Percentiles rank a stretch among this genome's conserved stretches.
Conservation (phyloP, 2,113 vertebrate species). For the Sylvilagus bachmani region DNA sequence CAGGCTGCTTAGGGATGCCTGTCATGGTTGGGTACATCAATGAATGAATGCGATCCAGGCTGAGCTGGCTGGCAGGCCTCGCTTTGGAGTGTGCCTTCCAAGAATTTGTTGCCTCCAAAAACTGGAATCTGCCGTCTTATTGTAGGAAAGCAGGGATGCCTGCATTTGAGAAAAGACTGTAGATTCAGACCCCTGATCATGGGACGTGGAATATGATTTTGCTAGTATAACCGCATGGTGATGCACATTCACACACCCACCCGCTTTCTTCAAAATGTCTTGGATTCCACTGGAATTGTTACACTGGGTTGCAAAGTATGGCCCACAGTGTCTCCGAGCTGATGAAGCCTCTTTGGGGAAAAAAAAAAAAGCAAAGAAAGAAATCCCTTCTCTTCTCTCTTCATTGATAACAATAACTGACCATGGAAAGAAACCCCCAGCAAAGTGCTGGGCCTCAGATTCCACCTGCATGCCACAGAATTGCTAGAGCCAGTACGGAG, state of each 20-base stretch:
- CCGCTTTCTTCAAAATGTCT: conserved; percentile 7
- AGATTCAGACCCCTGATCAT: background rate
- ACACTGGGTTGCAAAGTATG: background rate
- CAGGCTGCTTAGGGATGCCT: background rate
- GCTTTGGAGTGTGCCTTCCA: background rate
- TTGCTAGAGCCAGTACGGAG: background rate
- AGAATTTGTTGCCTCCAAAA: conserved; percentile 26
- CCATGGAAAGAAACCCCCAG: background rate
- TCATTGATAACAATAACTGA: conserved; percentile 12
- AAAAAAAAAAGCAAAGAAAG: background rate
- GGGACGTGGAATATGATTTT: background rate
- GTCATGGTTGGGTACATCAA: background rate
- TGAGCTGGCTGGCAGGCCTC: background rate
- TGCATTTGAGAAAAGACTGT: conserved; percentile 40
- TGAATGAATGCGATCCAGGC: background rate
- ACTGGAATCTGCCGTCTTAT: conserved; percentile 29
- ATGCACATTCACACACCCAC: background rate
- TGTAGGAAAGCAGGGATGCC: conserved; percentile 10
- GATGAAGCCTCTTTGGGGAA: conserved; percentile 31
- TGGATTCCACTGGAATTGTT: background rate
- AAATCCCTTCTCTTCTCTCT: background rate
- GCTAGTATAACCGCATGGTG: background rate
- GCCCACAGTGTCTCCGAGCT: background rate
- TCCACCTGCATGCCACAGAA: background rate
- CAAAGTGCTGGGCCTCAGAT: conserved; percentile 27